Percentiles rank a stretch among this genome's conserved stretches.
Evolutionary conservation across 1,140 invertebrate genomes (phyloP).

Genomic region (Bombus soroeensis): DNA sequence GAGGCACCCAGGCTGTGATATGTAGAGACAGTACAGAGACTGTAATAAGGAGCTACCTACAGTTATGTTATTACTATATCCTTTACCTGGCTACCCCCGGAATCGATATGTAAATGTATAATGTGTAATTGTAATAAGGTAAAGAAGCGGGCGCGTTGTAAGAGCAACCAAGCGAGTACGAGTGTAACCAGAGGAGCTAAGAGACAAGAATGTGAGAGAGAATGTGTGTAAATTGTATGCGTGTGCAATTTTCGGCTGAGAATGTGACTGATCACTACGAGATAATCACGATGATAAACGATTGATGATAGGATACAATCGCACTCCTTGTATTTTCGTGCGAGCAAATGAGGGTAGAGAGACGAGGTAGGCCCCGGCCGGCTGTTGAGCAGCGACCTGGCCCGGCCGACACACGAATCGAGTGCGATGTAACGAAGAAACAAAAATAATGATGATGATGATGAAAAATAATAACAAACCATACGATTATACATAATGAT

Average conservation of each 20-base stretch:
- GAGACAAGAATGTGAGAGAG: conserved; percentile 15
- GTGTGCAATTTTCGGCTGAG: conserved; percentile 17
- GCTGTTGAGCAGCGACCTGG: conserved; percentile 78
- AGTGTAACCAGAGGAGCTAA: conserved; percentile 10
- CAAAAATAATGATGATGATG: background rate
- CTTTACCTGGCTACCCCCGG: conserved; percentile 76
- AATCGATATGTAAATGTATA: conserved; percentile 80
- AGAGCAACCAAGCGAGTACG: conserved; percentile 5
- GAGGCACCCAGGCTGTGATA: conserved; percentile 83
- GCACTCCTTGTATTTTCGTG: background rate
- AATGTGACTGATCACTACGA: background rate
- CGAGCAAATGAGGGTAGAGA: background rate
- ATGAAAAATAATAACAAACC: conserved; percentile 25
- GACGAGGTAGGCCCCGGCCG: conserved; percentile 45
- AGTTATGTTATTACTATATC: conserved; percentile 79
- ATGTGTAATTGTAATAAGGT: conserved; percentile 75
- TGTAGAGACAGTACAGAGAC: conserved; percentile 83
- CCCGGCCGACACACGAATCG: conserved; percentile 54
- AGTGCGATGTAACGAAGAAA: conserved; percentile 64
- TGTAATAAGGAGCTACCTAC: conserved; percentile 81
- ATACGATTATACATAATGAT: conserved; percentile 80
- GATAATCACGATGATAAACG: background rate
- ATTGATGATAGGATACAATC: background rate
- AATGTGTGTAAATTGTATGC: conserved; percentile 2
- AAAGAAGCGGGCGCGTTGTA: conserved; percentile 39